phyloP scores from a whole-genome alignment of 2,888 invertebrate species.

The Neuroscelio doddi region DNA sequence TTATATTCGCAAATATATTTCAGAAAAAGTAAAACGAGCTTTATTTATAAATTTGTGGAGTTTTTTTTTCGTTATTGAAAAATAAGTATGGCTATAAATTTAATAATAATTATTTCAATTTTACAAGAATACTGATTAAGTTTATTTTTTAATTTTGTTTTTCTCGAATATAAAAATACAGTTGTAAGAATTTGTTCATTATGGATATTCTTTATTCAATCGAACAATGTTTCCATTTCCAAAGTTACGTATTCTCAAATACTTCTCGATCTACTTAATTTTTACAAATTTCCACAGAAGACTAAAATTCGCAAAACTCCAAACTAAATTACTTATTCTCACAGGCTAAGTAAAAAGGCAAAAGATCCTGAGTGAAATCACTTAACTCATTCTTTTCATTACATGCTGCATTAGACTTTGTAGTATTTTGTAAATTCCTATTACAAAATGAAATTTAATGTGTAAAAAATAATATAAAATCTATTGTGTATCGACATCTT shows the following conservation, averaged over 20 bases:
- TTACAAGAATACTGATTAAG: not conserved
- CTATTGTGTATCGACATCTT: no score
- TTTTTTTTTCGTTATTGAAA: no score
- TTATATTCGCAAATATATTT: constrained; percentile 1
- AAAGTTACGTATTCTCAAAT: no score
- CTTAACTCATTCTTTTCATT: not conserved
- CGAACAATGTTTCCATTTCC: not conserved
- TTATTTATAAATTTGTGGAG: not conserved
- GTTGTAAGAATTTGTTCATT: not conserved
- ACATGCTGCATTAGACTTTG: not conserved
- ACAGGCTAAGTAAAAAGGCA: constrained; percentile 1
- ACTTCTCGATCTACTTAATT: no score
- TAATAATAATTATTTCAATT: no score
- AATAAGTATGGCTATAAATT: no score
- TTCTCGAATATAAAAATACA: not conserved
- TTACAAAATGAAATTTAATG: no score
- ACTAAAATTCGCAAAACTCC: not conserved
- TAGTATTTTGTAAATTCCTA: not conserved
- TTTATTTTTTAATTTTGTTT: not conserved
- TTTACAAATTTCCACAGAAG: no score
- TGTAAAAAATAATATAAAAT: no score
- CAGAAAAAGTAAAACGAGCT: not conserved
- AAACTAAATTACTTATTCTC: not conserved
- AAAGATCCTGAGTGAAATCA: constrained; percentile 2
- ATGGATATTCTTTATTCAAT: not conserved